Percentiles rank a stretch among this genome's conserved stretches.
Evolutionary conservation across 2,113 vertebrate species (phyloP).

Genomic region (Zonotrichia leucophrys): DNA sequence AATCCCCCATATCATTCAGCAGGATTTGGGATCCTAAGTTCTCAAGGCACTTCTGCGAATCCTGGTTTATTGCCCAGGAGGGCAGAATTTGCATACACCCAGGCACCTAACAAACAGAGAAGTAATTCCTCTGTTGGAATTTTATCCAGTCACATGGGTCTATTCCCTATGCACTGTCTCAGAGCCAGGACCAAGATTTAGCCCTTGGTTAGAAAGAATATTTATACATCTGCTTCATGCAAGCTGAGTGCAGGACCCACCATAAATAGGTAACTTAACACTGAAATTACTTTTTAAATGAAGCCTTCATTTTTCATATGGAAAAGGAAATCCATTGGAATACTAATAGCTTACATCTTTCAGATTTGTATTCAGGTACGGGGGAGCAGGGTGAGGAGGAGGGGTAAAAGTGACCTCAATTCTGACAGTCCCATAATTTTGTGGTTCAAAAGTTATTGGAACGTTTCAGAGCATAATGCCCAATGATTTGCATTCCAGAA

Average conservation of each 20-base stretch:
- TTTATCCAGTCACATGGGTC: not conserved
- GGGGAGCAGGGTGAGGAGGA: not conserved
- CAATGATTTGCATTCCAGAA: constrained; percentile 37
- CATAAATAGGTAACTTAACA: constrained; percentile 3
- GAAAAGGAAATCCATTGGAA: constrained; percentile 4
- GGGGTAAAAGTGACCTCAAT: not conserved
- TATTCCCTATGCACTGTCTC: not conserved
- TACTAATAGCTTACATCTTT: not conserved
- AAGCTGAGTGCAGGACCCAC: not conserved
- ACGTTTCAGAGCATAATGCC: constrained; percentile 31
- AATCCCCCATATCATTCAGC: not conserved
- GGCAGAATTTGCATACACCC: not conserved
- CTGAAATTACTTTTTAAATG: constrained; percentile 26
- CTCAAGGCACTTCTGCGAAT: not conserved
- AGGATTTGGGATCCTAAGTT: not conserved
- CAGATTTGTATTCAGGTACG: not conserved
- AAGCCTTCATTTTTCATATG: not conserved
- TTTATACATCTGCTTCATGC: not conserved
- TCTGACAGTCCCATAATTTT: constrained; percentile 21
- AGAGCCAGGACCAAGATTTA: not conserved
- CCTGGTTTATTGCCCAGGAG: not conserved
- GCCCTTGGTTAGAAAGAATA: not conserved
- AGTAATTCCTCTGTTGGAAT: not conserved
- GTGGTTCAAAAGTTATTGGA: constrained; percentile 43
- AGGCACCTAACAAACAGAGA: not conserved